Base-by-base conservation (phyloP, 2,888 invertebrate genomes). In the Apamea crenata region DNA sequence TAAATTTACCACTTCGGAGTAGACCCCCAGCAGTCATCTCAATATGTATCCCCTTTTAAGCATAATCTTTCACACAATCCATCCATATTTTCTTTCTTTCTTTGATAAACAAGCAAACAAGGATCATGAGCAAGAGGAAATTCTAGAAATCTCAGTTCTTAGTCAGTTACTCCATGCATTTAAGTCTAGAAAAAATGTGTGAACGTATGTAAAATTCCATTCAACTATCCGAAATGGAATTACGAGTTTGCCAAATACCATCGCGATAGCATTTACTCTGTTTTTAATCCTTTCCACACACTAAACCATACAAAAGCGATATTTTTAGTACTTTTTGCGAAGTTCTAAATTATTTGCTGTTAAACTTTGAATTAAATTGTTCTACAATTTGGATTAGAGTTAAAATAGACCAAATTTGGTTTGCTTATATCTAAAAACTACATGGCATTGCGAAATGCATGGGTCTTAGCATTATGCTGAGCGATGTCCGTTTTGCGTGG, bases 301-400 rank as follows among this genome's bases (percentile, higher is more conserved):
- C 53, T 61, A 80, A 84, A 85, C 80, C 74, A 84, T 65, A 53
- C 70, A 68, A 74, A 76, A 76, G 44, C 36, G 14, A 56, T 47
- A 8, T 40, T 29, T 78, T 78, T 86, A 40, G 1, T 29, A 14
- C 21, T 21, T 25, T 78, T 67, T 68, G 56, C 10, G 29, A 18
- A n/a, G 65, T 53, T 71, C 71, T 8, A 36, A 87, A 29, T 73
- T 53, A 71, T 50, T 80, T 66, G 14, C 7, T 25, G 36, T 71
- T 76, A 25, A 44, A 47, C 5, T 73, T 67, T 32, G 59, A 77
- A 87, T 74, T 80, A 68, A 76, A 76, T 75, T 75, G 75, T 87
- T 73, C 36, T 65, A 56, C 63, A 81, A 36, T n/a, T 63, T n/a
- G 3, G 21, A 79, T 70, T 47, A 12, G 18, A 63, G 65, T 47